Percentiles rank a stretch among this genome's conserved stretches.
These are phyloP conservation scores for Epirrhoe alternata DNA, from an alignment of 2,888 invertebrate genomes.

Conservation along the genomic window DNA sequence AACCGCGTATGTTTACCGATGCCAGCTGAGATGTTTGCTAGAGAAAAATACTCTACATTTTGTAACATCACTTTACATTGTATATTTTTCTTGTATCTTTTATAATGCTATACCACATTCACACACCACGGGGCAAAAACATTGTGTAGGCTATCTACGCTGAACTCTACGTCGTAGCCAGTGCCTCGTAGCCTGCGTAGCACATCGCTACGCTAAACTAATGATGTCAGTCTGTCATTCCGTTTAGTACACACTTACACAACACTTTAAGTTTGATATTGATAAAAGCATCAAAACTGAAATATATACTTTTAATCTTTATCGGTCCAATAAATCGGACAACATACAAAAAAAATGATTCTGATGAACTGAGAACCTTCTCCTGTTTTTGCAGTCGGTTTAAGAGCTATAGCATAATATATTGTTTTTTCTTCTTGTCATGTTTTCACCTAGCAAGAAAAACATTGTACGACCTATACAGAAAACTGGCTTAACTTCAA, in stretches of 20 bases:
- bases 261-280: too few species aligned
- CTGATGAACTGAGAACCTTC: too few species aligned
- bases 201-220: background rate
- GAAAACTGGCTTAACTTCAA: too few species aligned
- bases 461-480: too few species aligned
- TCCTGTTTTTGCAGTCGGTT: too few species aligned
- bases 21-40: background rate
- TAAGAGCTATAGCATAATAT: too few species aligned
- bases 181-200: conserved; percentile 6
- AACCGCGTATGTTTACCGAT: background rate
- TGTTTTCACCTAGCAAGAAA: too few species aligned
- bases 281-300: background rate
- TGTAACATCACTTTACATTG: background rate
- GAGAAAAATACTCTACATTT: background rate
- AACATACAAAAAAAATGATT: too few species aligned
- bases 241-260: background rate
- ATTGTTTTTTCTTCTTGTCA: too few species aligned
- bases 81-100: background rate
- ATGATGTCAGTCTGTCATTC: background rate
- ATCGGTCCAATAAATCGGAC: too few species aligned
- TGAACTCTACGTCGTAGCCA: background rate
- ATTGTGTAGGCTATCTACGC: conserved; percentile 21
- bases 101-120: background rate
- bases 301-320: too few species aligned
- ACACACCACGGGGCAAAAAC: conserved; percentile 6